Evolutionary conservation across 2,888 invertebrate genomes (phyloP), one percentile per base, ranked within the genome.

Genomic region (Acanthosepion esculentum): DNA sequence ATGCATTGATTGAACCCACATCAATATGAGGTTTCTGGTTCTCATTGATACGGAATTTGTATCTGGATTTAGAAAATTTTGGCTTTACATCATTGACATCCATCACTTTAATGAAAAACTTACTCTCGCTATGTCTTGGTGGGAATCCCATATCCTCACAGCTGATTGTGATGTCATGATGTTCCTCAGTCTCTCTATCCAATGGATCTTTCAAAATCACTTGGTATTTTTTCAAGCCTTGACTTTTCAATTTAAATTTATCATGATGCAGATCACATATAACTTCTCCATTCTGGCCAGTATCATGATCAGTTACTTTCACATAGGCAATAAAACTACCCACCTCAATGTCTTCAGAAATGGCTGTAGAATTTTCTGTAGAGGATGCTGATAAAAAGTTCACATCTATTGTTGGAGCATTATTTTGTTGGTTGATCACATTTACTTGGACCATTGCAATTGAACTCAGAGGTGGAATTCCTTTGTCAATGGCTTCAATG

Each of bases 241-340:
- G 78, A 78, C n/a, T 78, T 78, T 78, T 78, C n/a, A 78, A n/a
- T 78, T 78, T 78, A 78, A 78, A 78, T 18, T 78, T 78, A 78
- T 78, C 78, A 78, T 78, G 78, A 78, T 78, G 78, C 4, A 78
- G 78, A 78, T 78, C 78, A 78, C 78, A 78, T 78, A 78, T 78
- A n/a, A 78, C 78, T 15, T 78, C 78, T 78, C 78, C 78, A 78
- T 78, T 78, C 78, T 78, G 78, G 18, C 78, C 78, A 78, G 78
- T n/a, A 78, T 78, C 78, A 78, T 78, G 78, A n/a, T 78, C 78
- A 78, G 78, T 78, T 78, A 78, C 78, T 78, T 78, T 78, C n/a
- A 78, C 78, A 78, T 78, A 78, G 10, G 78, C 78, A n/a, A 78
- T 78, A 78, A 78, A 78, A 78, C 78, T 78, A 33, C 78, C 78